Conservation (phyloP, 2,888 invertebrate genomes). For the Hydropsyche betteni region DNA sequence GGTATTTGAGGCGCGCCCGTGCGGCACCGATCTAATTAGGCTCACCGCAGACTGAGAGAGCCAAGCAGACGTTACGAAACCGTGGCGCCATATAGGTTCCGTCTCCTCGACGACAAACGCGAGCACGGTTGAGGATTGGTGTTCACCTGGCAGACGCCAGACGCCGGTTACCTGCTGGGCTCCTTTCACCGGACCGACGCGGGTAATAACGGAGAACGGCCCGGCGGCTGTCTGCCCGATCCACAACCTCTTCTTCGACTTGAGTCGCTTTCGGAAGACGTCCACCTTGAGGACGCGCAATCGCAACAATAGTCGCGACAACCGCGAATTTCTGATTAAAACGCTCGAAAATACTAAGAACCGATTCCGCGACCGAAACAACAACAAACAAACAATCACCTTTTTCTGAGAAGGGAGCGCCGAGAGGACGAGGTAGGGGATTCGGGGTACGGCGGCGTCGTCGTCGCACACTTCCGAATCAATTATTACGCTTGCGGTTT, state of each 20-base stretch:
- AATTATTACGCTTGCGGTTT: constrained; percentile 14
- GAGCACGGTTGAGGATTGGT: background rate
- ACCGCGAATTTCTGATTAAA: background rate
- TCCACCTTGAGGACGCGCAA: constrained; percentile 4
- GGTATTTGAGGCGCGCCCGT: background rate
- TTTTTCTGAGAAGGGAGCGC: background rate
- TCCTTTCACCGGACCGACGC: constrained; percentile 12
- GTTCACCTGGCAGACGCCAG: constrained; percentile 27
- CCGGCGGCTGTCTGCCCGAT: background rate
- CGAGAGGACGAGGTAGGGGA: background rate
- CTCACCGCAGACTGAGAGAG: background rate
- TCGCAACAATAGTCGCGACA: no score
- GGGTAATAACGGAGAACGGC: constrained; percentile 13
- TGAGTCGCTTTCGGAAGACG: constrained; percentile 11
- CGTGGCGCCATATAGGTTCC: constrained; percentile 23
- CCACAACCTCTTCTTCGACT: background rate
- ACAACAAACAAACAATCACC: background rate
- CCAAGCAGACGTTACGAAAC: constrained; percentile 20
- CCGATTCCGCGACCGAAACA: background rate
- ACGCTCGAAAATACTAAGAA: background rate
- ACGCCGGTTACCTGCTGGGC: constrained; percentile 27
- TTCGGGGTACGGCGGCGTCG: background rate
- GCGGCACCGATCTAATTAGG: background rate
- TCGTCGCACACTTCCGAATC: constrained; percentile 9
- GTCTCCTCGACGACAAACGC: no score